Base-by-base conservation (phyloP, 1,140 invertebrate genomes). In the Diachasmimorpha longicaudata region DNA sequence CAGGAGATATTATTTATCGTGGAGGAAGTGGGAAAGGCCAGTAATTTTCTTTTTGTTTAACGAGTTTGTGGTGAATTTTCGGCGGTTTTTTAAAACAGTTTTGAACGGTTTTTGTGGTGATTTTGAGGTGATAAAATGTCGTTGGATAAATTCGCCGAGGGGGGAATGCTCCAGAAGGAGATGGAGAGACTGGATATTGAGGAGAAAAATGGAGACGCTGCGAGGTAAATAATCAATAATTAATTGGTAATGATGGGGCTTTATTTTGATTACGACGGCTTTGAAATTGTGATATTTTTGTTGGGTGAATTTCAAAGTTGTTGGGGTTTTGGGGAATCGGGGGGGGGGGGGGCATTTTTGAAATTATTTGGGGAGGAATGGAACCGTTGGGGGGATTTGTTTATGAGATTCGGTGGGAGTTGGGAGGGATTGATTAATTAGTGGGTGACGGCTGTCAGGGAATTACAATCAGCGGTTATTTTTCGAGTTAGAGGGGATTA, bases 101-200 rank as follows among this genome's bases (percentile, higher is more conserved):
- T 63, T 52, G 25, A 0, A 14, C 13, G 31, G 58, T 6, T 72
- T 44, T 44, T 48, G 8, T 46, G 21, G 42, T 21, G 52, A 63
- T 25, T n/a, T n/a, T 25, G 31, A 6, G 21, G 75, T 52, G 16
- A 75, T 75, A 77, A 25, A 44, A 87, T 88, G 85, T 87, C 86
- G 21, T 78, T 89, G 86, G 88, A 89, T 82, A 88, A 88, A 78
- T 88, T 85, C 75, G 76, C 72, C 58, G 85, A 87, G 76, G 75
- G 77, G 70, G 77, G 81, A 31, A 46, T 68, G 68, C 79, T 87
- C 31, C 84, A 85, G 66, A 88, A 89, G 80, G 88, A 88, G 72
- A 86, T 88, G 83, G 86, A 88, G 46, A 83, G 84, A 52, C 77
- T 88, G 79, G 86, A 88, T 71, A 84, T 87, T 68, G 88, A 88